Base-by-base conservation (phyloP, 2,797 vertebrate species). In the Balearica regulorum region DNA sequence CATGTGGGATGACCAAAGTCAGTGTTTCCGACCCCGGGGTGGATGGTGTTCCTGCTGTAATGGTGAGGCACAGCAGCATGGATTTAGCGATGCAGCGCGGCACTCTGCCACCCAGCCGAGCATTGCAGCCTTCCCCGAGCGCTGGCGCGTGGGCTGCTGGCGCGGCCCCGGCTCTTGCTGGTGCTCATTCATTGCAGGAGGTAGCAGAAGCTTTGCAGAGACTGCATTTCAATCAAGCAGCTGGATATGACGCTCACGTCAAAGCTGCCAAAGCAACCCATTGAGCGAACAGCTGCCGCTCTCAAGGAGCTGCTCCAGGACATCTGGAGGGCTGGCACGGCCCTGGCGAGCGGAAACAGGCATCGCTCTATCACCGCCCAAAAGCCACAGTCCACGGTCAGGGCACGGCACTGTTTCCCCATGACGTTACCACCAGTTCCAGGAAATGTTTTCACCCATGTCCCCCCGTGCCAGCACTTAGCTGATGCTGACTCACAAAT, bases 401-500 rank as follows among this genome's bases (percentile, higher is more conserved):
- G 90, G 51, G 81, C 73, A 16, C 3, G 1, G 78, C 75, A 55
- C 95, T 69, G 68, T 60, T 64, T 37, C 48, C 16, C 66, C 22
- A 1, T 19, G 72, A 68, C 9, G 14, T 29, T 76, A 44, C 83
- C 1, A 1, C 20, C 41, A 7, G 72, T 3, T 62, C 76, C 95
- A 96, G 96, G 96, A 97, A 96, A 94, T 92, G 93, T 83, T 94
- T 83, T 95, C 87, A 93, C 71, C 86, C 93, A 0, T 11, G 75
- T 62, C n/a, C 53, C 53, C 57, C 48, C 2, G 25, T 92, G 95
- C 94, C 96, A 96, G 91, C 48, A 2, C 78, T 65, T 65, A 49
- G 89, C 94, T 92, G 92, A 35, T 97, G 96, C 96, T 97, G 96
- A 96, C 94, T 97, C 94, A 96, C 89, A 94, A 94, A 96, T 83